Evolutionary conservation across 2,888 invertebrate species (phyloP).

Genomic region (Petrolisthes manimaculis): DNA sequence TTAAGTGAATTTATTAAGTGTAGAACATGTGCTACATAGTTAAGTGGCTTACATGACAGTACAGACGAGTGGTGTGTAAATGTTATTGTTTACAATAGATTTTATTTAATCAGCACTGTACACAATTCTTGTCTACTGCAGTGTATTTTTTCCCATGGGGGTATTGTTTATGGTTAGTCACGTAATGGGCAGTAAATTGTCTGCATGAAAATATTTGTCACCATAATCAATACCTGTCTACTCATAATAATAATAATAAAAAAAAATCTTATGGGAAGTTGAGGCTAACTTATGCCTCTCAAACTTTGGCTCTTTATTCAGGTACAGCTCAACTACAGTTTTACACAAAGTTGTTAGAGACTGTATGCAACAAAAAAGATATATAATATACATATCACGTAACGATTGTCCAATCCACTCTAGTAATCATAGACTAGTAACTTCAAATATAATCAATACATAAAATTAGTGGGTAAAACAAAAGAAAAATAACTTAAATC

Average conservation of each 20-base stretch:
- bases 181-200: background rate
- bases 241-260: constrained; percentile 23
- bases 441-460: constrained; percentile 44
- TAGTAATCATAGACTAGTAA: constrained; percentile 47
- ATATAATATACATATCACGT: constrained; percentile 35
- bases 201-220: constrained; percentile 40
- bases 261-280: constrained; percentile 39
- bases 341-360: constrained; percentile 43
- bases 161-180: background rate
- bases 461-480: constrained; percentile 33
- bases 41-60: too few relatives aligned
- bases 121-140: too few relatives aligned
- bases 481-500: constrained; percentile 49
- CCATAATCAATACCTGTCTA: constrained; percentile 18
- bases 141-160: background rate
- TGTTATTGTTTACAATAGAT: too few relatives aligned
- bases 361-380: constrained; percentile 45
- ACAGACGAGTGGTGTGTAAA: too few relatives aligned
- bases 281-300: constrained; percentile 50
- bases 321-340: constrained; percentile 53
- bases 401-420: constrained; percentile 59
- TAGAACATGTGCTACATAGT: too few relatives aligned
- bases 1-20: too few relatives aligned
- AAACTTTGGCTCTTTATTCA: constrained; percentile 56
- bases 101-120: too few relatives aligned